Evolutionary conservation across 2,113 vertebrate species (phyloP).

Genomic region (Nycticorax nycticorax): DNA sequence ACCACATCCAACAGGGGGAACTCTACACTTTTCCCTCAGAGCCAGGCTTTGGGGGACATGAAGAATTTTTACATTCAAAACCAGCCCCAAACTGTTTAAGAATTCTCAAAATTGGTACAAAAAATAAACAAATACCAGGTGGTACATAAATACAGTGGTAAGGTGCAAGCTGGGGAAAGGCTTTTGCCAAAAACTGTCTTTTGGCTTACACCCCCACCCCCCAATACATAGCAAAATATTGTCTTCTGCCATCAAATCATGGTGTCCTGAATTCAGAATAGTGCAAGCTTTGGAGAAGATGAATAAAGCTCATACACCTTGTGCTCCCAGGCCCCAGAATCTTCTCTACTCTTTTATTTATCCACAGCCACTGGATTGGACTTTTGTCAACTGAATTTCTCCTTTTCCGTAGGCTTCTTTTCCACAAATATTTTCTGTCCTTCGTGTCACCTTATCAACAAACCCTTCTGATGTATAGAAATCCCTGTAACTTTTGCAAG

Average conservation of each 20-base stretch:
- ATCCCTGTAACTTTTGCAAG: neutral
- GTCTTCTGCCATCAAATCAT: neutral
- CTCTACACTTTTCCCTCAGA: no score
- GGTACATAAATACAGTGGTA: neutral
- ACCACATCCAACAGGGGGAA: neutral
- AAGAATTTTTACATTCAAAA: neutral
- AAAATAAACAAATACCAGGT: neutral
- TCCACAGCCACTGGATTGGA: neutral
- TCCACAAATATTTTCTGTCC: neutral
- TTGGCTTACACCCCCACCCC: no score
- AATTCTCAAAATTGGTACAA: neutral
- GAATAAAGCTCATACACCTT: neutral
- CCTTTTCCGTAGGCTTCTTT: neutral
- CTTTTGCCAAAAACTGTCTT: neutral
- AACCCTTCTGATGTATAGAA: neutral
- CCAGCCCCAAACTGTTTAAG: neutral
- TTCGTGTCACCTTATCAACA: neutral
- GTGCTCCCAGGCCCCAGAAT: neutral
- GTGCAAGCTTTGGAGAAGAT: neutral
- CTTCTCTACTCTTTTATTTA: neutral
- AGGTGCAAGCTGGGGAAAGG: neutral
- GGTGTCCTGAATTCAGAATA: neutral
- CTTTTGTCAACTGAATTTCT: neutral
- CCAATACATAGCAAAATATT: neutral
- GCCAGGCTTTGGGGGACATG: neutral